Evolutionary conservation across 2,797 vertebrate species (phyloP).

Genomic region (Sebastes baramenuke): DNA sequence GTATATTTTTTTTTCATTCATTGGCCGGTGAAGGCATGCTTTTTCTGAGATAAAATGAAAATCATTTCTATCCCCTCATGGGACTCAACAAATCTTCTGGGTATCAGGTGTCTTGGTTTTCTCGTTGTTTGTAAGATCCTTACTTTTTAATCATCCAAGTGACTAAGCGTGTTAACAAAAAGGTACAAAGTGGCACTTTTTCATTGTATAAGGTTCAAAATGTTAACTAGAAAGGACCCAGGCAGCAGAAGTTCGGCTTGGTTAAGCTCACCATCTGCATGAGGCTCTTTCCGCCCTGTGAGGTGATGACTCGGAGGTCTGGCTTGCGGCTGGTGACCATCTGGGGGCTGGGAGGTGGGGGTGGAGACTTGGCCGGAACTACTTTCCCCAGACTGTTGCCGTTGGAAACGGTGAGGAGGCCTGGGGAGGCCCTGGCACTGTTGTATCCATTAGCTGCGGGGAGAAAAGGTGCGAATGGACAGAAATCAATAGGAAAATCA

Average conservation of each 20-base stretch:
- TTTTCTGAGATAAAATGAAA: constrained; percentile 17
- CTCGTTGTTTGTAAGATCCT: neutral
- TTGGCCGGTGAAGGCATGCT: neutral
- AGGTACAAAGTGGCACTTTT: neutral
- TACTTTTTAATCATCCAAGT: neutral
- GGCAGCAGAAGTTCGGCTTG: constrained; percentile 28
- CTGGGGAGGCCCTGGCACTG: constrained; percentile 95
- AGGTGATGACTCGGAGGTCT: constrained; percentile 97
- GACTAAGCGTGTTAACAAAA: neutral
- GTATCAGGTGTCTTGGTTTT: constrained; percentile 11
- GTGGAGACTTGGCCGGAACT: constrained; percentile 92
- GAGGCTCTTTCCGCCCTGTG: constrained; percentile 93
- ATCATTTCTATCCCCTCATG: neutral
- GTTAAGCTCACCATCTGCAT: constrained; percentile 95
- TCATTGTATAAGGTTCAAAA: neutral
- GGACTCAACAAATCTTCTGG: neutral
- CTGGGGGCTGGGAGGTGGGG: constrained; percentile 86
- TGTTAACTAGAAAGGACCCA: constrained; percentile 9
- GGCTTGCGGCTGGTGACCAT: constrained; percentile 93
- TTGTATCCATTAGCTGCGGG: constrained; percentile 93
- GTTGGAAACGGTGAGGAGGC: constrained; percentile 94
- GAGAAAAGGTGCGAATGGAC: constrained; percentile 56
- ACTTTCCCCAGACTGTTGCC: constrained; percentile 95
- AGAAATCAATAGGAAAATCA: constrained; percentile 69
- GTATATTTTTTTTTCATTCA: constrained; percentile 13